These are phyloP conservation scores for Zaprionus ghesquierei DNA, from an alignment of 1,140 invertebrate species.

Conservation along the genomic window DNA sequence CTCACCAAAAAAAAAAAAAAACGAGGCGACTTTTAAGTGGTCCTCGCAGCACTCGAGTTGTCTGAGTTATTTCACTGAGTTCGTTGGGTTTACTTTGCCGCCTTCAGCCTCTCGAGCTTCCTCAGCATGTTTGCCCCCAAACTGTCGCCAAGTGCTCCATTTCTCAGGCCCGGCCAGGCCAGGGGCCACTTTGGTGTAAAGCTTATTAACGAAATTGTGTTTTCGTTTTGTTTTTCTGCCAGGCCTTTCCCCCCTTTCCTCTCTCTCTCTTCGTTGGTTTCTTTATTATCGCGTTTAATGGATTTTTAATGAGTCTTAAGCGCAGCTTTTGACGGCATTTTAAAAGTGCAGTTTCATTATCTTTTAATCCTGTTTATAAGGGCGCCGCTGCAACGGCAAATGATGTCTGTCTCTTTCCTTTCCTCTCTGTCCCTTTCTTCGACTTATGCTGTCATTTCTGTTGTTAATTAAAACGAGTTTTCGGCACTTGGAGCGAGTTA, in stretches of 20 bases:
- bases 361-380: conserved; percentile 65
- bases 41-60: conserved; percentile 51
- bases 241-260: conserved; percentile 6
- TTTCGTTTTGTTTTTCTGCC: conserved; percentile 31
- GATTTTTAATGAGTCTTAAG: conserved; percentile 77
- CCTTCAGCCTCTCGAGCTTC: conserved; percentile 14
- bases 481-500: background rate
- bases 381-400: conserved; percentile 6
- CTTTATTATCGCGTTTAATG: conserved; percentile 70
- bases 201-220: conserved; percentile 70
- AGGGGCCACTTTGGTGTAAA: conserved; percentile 49
- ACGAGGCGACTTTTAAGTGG: conserved; percentile 74
- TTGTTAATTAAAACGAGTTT: background rate
- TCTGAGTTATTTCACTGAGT: conserved; percentile 11
- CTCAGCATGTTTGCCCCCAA: background rate
- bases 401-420: background rate
- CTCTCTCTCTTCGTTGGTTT: background rate
- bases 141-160: conserved; percentile 73
- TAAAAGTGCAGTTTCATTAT: conserved; percentile 67
- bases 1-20: conserved; percentile 61
- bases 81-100: conserved; percentile 21
- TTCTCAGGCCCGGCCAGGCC: conserved; percentile 17
- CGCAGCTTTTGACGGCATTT: conserved; percentile 66
- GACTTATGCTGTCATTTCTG: background rate
- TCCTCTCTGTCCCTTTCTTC: background rate